These are phyloP conservation scores for Ochropacha duplaris DNA, from an alignment of 2,888 invertebrate genomes.

Conservation along the genomic window DNA sequence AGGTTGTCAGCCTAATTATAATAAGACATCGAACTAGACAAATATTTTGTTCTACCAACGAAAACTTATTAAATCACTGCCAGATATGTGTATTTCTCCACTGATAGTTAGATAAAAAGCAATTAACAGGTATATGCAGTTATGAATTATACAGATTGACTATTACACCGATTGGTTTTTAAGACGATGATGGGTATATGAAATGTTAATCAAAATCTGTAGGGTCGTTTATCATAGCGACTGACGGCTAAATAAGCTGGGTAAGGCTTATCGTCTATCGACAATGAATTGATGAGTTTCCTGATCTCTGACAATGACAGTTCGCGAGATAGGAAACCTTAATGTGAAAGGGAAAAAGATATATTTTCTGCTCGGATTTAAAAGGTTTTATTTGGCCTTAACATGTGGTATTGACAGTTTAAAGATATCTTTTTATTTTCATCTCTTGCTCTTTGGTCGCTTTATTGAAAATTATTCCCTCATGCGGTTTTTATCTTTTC, in stretches of 20 bases:
- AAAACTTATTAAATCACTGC: too few relatives aligned
- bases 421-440: neutral
- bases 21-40: too few relatives aligned
- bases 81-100: too few relatives aligned
- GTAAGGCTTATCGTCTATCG: neutral
- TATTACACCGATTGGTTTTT: neutral
- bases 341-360: neutral
- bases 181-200: neutral
- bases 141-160: too few relatives aligned
- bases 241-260: neutral
- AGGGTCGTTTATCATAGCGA: neutral
- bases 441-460: neutral
- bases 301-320: slow-evolving; percentile 1
- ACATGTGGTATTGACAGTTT: neutral
- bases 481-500: too few relatives aligned
- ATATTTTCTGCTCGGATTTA: neutral
- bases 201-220: neutral
- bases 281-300: slow-evolving; percentile 1
- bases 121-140: too few relatives aligned
- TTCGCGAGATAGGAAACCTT: neutral
- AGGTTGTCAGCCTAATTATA: too few relatives aligned
- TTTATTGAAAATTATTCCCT: too few relatives aligned
- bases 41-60: too few relatives aligned
- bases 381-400: neutral
- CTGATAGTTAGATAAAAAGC: too few relatives aligned